A percentile compares a stretch with the other conserved stretches of the same genome.
These are phyloP conservation scores for Hemitrygon akajei DNA, from an alignment of 2,797 vertebrate species.

Conservation along the genomic window DNA sequence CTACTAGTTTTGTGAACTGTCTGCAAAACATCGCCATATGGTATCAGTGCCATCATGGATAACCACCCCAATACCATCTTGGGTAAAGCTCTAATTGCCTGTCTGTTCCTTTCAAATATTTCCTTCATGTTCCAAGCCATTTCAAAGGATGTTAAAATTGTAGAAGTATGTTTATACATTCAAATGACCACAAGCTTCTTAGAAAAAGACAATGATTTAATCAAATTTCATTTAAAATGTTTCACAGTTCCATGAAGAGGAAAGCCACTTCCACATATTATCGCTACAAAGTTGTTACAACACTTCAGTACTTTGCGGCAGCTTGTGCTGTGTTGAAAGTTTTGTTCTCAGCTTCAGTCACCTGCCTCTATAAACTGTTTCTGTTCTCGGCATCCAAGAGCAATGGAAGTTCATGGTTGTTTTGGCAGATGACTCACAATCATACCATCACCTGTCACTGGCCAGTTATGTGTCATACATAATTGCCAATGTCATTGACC, in stretches of 20 bases:
- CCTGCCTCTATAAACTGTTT: not conserved
- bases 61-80: too few species aligned
- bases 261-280: not conserved
- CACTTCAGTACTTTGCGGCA: not conserved
- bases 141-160: not conserved
- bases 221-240: not conserved
- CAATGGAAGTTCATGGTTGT: too few species aligned
- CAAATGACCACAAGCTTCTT: not conserved
- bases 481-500: not conserved
- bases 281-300: not conserved
- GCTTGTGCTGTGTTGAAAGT: not conserved
- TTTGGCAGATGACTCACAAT: too few species aligned
- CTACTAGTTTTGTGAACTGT: too few species aligned
- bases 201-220: not conserved
- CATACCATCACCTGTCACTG: too few species aligned
- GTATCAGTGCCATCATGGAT: too few species aligned
- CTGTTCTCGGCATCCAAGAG: not conserved
- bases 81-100: not conserved
- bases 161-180: not conserved
- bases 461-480: too few species aligned
- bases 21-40: too few species aligned
- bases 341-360: not conserved
- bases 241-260: not conserved
- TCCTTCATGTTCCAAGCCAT: not conserved
- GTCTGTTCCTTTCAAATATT: not conserved